Percentiles rank a stretch among this genome's conserved stretches.
phyloP scores from a whole-genome alignment of 2,888 invertebrate species.

The Seira ritae region DNA sequence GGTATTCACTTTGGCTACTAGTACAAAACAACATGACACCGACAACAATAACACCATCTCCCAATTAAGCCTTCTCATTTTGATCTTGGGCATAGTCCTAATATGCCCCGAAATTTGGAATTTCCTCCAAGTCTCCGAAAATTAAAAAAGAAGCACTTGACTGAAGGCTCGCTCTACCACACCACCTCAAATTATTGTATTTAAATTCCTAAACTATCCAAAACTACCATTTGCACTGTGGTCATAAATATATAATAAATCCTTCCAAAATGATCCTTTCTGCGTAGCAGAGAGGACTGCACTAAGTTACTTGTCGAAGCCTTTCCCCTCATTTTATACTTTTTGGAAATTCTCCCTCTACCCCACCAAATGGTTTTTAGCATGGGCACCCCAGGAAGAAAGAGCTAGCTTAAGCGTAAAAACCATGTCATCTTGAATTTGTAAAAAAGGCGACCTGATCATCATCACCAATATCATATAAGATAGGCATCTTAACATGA shows the following conservation, averaged over 20 bases:
- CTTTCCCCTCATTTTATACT: slow-evolving; percentile 66
- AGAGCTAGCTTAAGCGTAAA: slow-evolving; percentile 72
- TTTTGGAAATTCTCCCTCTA: slow-evolving; percentile 60
- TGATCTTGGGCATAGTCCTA: slow-evolving; percentile 61
- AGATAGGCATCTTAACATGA: slow-evolving; percentile 38
- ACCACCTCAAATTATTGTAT: background rate
- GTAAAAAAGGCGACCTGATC: slow-evolving; percentile 53
- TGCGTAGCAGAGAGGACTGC: slow-evolving; percentile 40
- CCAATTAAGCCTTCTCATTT: slow-evolving; percentile 49
- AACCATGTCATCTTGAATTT: slow-evolving; percentile 73
- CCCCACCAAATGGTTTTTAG: slow-evolving; percentile 33
- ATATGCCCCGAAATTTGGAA: slow-evolving; percentile 46
- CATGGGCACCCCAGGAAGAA: slow-evolving; percentile 70
- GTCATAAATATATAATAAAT: slow-evolving; percentile 3
- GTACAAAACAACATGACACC: slow-evolving; percentile 34
- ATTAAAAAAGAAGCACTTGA: background rate
- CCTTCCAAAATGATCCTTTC: slow-evolving; percentile 26
- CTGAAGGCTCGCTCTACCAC: background rate
- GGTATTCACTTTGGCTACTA: slow-evolving; percentile 46
- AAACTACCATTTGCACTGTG: slow-evolving; percentile 7
- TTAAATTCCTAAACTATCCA: background rate
- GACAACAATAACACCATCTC: slow-evolving; percentile 33
- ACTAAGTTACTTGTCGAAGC: slow-evolving; percentile 7
- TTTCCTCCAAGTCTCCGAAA: background rate
- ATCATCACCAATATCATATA: slow-evolving; percentile 32